Percentiles rank a stretch among this genome's conserved stretches.
phyloP scores from a whole-genome alignment of 2,797 vertebrate species.

The Danio jaintianensis region DNA sequence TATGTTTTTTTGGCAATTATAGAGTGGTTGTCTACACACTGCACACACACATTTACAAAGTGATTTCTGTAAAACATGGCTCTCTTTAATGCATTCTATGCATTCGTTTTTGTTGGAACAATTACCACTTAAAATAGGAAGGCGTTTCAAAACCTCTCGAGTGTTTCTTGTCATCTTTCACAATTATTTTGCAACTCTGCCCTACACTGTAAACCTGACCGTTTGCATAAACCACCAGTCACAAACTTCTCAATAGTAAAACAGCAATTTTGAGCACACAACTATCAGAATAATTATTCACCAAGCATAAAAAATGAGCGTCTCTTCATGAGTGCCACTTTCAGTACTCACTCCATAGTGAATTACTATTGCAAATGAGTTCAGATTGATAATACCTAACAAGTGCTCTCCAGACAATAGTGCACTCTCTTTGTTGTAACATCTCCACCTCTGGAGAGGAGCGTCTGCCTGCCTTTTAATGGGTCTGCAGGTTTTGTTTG shows the following conservation, averaged over 20 bases:
- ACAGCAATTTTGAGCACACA: not conserved
- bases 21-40: not conserved
- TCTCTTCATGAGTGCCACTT: not conserved
- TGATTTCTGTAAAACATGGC: too few species aligned
- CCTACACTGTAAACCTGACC: constrained; percentile 32
- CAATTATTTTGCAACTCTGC: constrained; percentile 43
- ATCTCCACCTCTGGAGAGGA: constrained; percentile 62
- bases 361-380: constrained; percentile 40
- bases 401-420: constrained; percentile 49
- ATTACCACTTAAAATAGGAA: not conserved
- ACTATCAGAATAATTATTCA: not conserved
- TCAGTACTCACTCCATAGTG: not conserved
- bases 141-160: constrained; percentile 45
- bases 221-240: constrained; percentile 13
- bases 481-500: constrained; percentile 67
- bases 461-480: constrained; percentile 70
- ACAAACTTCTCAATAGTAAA: constrained; percentile 16
- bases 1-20: not conserved
- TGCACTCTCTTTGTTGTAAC: constrained; percentile 39
- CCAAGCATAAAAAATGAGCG: too few species aligned
- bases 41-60: too few species aligned
- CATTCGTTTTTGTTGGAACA: not conserved
- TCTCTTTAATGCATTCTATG: not conserved
- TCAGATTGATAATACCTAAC: constrained; percentile 29
- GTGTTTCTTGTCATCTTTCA: constrained; percentile 33